Percentiles rank a stretch among this genome's conserved stretches.
Evolutionary conservation across 2,797 vertebrate genomes (phyloP).

Genomic region (Pangasius macronema): DNA sequence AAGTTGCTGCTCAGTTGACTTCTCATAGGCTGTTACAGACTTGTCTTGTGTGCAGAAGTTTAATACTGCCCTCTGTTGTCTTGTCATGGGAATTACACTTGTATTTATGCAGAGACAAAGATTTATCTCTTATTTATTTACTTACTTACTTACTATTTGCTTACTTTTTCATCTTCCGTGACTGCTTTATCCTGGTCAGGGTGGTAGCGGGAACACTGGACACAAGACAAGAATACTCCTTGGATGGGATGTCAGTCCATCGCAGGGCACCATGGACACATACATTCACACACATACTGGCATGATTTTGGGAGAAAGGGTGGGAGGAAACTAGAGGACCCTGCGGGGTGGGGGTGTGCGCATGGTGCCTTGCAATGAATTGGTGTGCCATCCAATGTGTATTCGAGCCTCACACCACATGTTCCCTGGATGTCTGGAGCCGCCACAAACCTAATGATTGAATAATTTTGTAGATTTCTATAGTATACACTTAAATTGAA

Average conservation of each 20-base stretch:
- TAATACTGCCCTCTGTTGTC: conserved; percentile 39
- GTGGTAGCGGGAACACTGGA: background rate
- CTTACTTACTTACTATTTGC: background rate
- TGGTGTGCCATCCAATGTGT: background rate
- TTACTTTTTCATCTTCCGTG: background rate
- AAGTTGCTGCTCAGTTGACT: background rate
- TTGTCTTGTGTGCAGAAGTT: background rate
- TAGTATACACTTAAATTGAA: background rate
- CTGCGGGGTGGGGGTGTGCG: background rate
- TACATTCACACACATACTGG: background rate
- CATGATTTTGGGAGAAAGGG: background rate
- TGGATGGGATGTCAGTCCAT: background rate
- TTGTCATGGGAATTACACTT: background rate
- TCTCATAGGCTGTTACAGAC: background rate
- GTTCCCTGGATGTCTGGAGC: background rate
- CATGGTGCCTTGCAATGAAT: background rate
- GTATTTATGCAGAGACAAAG: background rate
- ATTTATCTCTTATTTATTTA: too few species aligned
- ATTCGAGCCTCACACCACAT: background rate
- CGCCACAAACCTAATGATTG: background rate
- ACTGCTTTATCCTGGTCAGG: background rate
- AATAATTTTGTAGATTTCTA: background rate
- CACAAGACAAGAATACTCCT: background rate
- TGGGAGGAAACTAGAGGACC: background rate
- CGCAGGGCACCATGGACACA: background rate